These are phyloP conservation scores for Euschistus heros DNA, from an alignment of 1,140 invertebrate species.

Conservation along the genomic window DNA sequence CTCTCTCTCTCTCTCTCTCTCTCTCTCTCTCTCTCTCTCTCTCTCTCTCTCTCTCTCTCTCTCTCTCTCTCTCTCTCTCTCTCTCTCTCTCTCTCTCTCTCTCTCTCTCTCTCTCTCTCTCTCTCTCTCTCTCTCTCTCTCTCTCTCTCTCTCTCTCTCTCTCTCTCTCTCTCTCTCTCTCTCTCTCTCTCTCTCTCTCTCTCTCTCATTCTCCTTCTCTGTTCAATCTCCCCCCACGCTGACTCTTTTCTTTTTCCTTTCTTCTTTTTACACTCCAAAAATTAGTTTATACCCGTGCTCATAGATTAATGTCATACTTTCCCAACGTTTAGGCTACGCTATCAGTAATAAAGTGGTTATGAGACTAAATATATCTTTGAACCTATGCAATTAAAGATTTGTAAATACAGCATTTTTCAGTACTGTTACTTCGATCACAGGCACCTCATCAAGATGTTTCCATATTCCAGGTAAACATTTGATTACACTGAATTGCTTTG, in stretches of 20 bases:
- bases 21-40: neutral
- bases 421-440: no score
- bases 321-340: no score
- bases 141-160: neutral
- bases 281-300: no score
- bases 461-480: no score
- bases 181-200: slow-evolving; percentile 2
- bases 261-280: neutral
- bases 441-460: no score
- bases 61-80: neutral
- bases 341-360: no score
- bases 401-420: no score
- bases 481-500: no score
- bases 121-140: neutral
- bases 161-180: slow-evolving; percentile 1
- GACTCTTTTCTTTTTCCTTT: neutral
- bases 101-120: neutral
- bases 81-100: neutral
- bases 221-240: neutral
- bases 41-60: neutral
- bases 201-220: slow-evolving; percentile 3
- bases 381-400: no score
- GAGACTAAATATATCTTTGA: no score
- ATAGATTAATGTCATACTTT: no score
- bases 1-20: slow-evolving; percentile 4